Percentiles rank a stretch among this genome's conserved stretches.
phyloP scores from a whole-genome alignment of 2,888 invertebrate genomes.

The Teleiodes luculella region DNA sequence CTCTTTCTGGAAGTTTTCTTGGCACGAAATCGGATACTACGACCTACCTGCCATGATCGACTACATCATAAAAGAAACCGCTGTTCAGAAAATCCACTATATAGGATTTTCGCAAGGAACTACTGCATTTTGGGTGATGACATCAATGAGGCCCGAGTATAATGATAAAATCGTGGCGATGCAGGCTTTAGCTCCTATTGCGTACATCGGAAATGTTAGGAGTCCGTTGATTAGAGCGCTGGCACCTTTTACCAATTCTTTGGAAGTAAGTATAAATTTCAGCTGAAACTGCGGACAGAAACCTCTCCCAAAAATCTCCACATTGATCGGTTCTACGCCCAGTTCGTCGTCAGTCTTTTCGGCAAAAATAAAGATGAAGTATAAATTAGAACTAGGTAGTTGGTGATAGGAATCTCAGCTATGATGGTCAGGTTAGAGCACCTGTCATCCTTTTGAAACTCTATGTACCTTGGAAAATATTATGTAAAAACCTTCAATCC shows the following conservation, averaged over 20 bases:
- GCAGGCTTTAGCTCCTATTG: conserved; percentile 81
- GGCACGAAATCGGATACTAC: conserved; percentile 86
- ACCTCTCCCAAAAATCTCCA: no score
- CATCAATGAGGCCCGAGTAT: conserved; percentile 76
- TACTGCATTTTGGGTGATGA: conserved; percentile 80
- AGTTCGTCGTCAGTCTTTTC: no score
- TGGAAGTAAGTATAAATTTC: conserved; percentile 74
- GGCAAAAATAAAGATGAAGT: no score
- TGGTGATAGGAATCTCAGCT: no score
- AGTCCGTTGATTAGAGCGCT: conserved; percentile 72
- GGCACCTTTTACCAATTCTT: conserved; percentile 60
- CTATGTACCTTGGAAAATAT: no score
- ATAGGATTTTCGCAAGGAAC: conserved; percentile 86
- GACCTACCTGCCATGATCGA: conserved; percentile 89
- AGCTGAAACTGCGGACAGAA: no score
- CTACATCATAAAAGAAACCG: conserved; percentile 76
- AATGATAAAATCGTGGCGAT: conserved; percentile 78
- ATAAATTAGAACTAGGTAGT: no score
- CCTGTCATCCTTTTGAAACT: no score
- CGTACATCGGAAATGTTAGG: conserved; percentile 65
- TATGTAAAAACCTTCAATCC: no score
- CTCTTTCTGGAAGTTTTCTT: conserved; percentile 79
- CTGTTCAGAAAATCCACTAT: conserved; percentile 79
- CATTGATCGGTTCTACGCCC: no score
- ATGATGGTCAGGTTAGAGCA: no score